A percentile compares a stretch with the other conserved stretches of the same genome.
Evolutionary conservation across 2,113 vertebrate species (phyloP).

Genomic region (Tachuris rubrigastra): DNA sequence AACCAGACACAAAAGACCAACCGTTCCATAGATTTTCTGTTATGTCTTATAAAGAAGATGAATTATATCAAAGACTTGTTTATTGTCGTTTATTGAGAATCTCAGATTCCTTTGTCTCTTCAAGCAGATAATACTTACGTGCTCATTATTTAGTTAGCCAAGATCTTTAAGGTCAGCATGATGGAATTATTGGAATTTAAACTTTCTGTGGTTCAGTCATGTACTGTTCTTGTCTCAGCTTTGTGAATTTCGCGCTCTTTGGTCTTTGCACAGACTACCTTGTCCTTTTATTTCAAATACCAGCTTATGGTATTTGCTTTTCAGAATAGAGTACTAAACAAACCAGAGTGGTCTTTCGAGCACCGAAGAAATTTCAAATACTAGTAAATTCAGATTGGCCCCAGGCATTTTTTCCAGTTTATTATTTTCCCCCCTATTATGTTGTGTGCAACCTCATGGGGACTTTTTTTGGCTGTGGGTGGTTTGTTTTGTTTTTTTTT

Average conservation of each 20-base stretch:
- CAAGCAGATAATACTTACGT: neutral
- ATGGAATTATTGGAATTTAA: neutral
- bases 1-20: neutral
- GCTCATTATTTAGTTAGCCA: neutral
- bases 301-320: neutral
- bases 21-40: neutral
- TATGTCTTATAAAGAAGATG: neutral
- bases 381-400: neutral
- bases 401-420: neutral
- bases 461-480: neutral
- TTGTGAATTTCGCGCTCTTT: neutral
- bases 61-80: neutral
- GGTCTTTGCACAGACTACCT: neutral
- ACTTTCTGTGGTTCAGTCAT: neutral
- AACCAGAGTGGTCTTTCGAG: neutral
- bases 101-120: neutral
- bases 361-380: neutral
- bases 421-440: neutral
- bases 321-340: neutral
- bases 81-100: neutral
- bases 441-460: neutral
- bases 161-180: neutral
- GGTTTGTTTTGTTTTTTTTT: neutral
- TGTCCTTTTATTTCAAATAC: neutral
- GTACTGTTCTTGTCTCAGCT: neutral